Conservation (phyloP, 2,113 vertebrate species). For the Prietella phreatophila region DNA sequence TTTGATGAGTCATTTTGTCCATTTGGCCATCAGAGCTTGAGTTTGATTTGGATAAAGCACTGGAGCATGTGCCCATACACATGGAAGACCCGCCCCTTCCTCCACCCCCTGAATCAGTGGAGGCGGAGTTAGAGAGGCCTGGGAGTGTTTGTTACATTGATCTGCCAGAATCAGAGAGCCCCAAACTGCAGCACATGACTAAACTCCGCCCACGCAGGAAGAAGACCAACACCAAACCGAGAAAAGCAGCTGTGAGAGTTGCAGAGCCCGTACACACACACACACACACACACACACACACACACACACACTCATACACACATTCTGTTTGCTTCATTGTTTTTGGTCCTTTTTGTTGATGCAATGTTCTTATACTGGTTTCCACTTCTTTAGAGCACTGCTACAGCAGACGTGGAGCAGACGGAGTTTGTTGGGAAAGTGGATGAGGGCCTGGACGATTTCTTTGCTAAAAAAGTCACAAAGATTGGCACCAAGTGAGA, state of each 20-base stretch:
- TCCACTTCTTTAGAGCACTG: constrained; percentile 44
- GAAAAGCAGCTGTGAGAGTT: constrained; percentile 75
- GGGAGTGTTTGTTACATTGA: constrained; percentile 74
- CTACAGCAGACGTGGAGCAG: constrained; percentile 75
- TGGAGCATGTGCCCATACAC: constrained; percentile 92
- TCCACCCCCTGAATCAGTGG: constrained; percentile 43
- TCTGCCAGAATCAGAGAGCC: constrained; percentile 80
- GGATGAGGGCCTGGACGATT: constrained; percentile 95
- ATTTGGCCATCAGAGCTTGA: constrained; percentile 83
- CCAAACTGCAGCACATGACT: constrained; percentile 85
- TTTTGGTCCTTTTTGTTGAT: background rate
- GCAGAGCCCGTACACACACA: background rate
- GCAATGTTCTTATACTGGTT: background rate
- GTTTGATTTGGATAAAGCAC: constrained; percentile 93
- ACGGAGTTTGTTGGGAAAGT: constrained; percentile 81
- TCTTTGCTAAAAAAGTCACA: constrained; percentile 91
- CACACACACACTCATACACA: background rate
- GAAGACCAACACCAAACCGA: constrained; percentile 81
- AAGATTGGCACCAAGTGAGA: constrained; percentile 77
- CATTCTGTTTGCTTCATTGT: background rate
- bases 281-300: background rate
- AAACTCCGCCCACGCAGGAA: constrained; percentile 86
- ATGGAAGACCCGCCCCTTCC: constrained; percentile 82
- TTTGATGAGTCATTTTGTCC: background rate
- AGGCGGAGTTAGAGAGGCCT: constrained; percentile 63